Conservation (phyloP, 2,888 invertebrate genomes). For the Drosophila silvestris region DNA sequence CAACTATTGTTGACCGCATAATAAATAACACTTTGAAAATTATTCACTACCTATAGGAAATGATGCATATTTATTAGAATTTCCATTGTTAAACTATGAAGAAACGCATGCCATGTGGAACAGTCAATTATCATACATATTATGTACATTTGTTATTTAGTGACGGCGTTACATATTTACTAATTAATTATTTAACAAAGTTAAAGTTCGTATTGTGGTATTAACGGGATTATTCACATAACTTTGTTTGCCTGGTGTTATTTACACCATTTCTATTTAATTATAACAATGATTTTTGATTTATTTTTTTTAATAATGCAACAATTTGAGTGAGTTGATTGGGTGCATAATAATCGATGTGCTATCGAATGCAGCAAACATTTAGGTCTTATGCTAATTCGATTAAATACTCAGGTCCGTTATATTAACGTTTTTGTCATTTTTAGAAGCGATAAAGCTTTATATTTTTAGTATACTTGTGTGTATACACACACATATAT, state of each 20-base stretch:
- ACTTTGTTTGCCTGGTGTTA: background rate
- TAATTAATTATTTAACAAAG: background rate
- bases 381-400: slow-evolving; percentile 13
- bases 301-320: background rate
- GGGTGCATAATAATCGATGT: slow-evolving; percentile 2
- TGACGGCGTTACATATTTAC: slow-evolving; percentile 4
- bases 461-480: slow-evolving; percentile 4
- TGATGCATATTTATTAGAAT: background rate
- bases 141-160: slow-evolving; percentile 1
- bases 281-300: background rate
- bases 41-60: slow-evolving; percentile 1
- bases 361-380: background rate
- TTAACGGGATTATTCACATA: background rate
- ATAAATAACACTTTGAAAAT: slow-evolving; percentile 1
- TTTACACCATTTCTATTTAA: background rate
- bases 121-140: background rate
- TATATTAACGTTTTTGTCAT: slow-evolving; percentile 1
- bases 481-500: background rate
- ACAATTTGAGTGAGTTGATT: background rate
- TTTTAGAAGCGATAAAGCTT: slow-evolving; percentile 33
- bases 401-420: slow-evolving; percentile 15
- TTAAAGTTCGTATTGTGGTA: background rate
- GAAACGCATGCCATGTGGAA: background rate
- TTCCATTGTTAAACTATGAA: background rate
- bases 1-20: background rate